Evolutionary conservation across 2,113 vertebrate species (phyloP).

Genomic region (Oreotragus oreotragus): DNA sequence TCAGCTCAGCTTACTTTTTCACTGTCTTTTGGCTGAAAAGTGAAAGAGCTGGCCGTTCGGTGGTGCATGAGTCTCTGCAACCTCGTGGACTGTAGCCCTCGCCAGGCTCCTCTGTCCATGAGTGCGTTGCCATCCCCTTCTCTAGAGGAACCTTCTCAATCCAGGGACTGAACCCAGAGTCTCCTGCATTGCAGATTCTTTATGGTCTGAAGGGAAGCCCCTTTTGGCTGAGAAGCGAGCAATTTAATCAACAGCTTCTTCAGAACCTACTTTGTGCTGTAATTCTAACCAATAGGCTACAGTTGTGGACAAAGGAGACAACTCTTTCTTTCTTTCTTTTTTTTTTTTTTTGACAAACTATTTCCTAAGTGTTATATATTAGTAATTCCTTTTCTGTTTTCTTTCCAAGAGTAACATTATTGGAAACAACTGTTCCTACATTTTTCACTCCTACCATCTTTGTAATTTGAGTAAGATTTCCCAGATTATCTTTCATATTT

Average conservation of each 20-base stretch:
- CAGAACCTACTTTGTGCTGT: neutral
- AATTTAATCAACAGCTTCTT: neutral
- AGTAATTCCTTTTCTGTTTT: neutral
- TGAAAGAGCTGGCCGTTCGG: neutral
- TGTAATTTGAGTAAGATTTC: neutral
- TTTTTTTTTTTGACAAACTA: neutral
- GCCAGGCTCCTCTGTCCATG: neutral
- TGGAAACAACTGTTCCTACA: neutral
- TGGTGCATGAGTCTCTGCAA: neutral
- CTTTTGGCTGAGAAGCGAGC: neutral
- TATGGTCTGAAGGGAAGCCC: fast-evolving
- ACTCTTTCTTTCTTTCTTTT: no score
- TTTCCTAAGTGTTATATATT: neutral
- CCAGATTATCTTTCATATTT: neutral
- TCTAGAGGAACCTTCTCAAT: neutral
- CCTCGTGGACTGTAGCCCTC: neutral
- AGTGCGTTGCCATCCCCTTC: neutral
- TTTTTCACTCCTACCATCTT: neutral
- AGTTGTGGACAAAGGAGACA: neutral
- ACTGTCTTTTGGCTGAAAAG: neutral
- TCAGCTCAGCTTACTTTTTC: neutral
- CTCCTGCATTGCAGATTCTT: neutral
- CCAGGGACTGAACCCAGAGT: neutral
- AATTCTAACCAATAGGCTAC: neutral
- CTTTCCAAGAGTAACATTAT: neutral